phyloP scores from a whole-genome alignment of 2,888 invertebrate species.

The Blastobasis lacticolella region DNA sequence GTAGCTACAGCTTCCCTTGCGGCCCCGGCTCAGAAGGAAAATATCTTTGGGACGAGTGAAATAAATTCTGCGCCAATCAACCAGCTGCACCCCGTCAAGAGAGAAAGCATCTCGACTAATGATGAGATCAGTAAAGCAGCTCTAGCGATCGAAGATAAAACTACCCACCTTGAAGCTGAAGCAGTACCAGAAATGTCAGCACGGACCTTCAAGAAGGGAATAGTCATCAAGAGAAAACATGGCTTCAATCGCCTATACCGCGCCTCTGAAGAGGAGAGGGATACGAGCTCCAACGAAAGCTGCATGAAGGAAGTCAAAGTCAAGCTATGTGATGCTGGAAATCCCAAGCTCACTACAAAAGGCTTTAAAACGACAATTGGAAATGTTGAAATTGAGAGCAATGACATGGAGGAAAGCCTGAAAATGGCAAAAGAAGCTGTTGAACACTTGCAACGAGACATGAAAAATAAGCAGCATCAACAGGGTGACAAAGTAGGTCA shows the following conservation, averaged over 20 bases:
- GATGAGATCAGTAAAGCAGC: conserved; percentile 1
- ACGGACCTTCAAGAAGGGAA: conserved; percentile 41
- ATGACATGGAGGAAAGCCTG: conserved; percentile 50
- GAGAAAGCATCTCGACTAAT: conserved; percentile 38
- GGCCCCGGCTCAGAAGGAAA: conserved; percentile 44
- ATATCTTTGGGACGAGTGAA: conserved; percentile 22
- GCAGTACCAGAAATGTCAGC: conserved; percentile 19
- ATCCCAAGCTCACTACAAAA: conserved; percentile 25
- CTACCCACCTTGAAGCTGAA: conserved; percentile 11
- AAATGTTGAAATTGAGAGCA: conserved; percentile 25
- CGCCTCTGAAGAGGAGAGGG: conserved; percentile 48
- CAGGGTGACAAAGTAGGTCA: conserved; percentile 19
- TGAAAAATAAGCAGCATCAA: conserved; percentile 37
- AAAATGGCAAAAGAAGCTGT: conserved; percentile 56
- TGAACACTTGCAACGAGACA: conserved; percentile 47
- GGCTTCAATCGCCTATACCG: conserved; percentile 43
- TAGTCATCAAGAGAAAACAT: conserved; percentile 48
- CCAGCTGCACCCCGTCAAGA: conserved; percentile 10
- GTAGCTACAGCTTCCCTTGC: conserved; percentile 41
- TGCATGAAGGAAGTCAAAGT: conserved; percentile 53
- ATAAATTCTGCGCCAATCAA: conserved; percentile 16
- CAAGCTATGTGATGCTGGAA: conserved; percentile 46
- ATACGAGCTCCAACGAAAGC: conserved; percentile 37
- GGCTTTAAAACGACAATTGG: conserved; percentile 24
- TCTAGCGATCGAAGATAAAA: not conserved